phyloP scores from a whole-genome alignment of 2,113 vertebrate genomes.

The Colinus virginianus region DNA sequence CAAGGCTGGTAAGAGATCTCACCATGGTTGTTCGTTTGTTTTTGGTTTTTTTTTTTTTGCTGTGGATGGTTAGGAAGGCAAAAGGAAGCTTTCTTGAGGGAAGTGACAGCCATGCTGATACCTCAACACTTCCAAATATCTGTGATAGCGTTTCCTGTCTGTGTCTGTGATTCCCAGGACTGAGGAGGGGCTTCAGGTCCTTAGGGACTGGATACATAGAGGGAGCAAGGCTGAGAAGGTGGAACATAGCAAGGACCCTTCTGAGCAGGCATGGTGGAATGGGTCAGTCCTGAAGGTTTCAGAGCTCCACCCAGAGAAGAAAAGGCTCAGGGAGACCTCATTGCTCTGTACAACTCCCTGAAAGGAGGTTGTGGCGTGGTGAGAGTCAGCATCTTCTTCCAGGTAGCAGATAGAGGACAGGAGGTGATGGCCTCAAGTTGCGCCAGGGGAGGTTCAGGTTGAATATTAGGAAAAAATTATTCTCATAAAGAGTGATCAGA shows the following conservation, averaged over 20 bases:
- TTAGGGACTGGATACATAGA: not conserved
- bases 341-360: too few species aligned
- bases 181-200: not conserved
- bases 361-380: too few species aligned
- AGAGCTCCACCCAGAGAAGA: not conserved
- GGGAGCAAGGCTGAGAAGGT: not conserved
- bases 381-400: too few species aligned
- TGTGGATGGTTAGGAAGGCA: not conserved
- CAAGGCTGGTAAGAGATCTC: constrained; percentile 58
- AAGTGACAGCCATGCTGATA: not conserved
- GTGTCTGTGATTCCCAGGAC: not conserved
- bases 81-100: not conserved
- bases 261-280: not conserved
- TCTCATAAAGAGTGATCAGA: too few species aligned
- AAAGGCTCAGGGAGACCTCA: too few species aligned
- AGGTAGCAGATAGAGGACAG: too few species aligned
- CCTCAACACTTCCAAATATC: not conserved
- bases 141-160: not conserved
- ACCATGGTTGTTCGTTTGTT: too few species aligned
- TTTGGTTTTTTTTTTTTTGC: not conserved
- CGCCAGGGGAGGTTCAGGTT: too few species aligned
- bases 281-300: not conserved
- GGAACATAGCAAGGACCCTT: not conserved
- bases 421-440: too few species aligned
- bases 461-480: too few species aligned